Base-by-base conservation (phyloP, 1,140 invertebrate species). In the Drosophila sp. region DNA sequence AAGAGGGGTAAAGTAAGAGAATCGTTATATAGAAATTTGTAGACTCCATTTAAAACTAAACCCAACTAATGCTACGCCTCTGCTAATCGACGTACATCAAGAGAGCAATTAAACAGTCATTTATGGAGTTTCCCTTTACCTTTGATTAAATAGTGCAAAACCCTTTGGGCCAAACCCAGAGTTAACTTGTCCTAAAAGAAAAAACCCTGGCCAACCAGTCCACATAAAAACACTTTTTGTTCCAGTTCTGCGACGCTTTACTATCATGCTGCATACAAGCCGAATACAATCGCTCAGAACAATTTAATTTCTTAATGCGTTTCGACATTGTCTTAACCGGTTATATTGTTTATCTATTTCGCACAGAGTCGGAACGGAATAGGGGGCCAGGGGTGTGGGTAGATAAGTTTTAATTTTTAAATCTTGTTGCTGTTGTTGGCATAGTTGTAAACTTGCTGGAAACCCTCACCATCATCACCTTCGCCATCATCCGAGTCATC, bases 401-500 rank as follows among this genome's bases (percentile, higher is more conserved):
- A 38, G 66, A 63, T 11, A 27, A 25, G 44, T 50, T 50, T 50
- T 27, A 3, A 3, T 7, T 23, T 64, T 63, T 89, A 87, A 87
- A 89, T 89, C 56, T 87, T 87, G 76, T 77, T 83, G 66, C 68
- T 68, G 76, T 79, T 89, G 79, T 87, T 70, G 35, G 83, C 83
- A 72, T 87, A 87, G 65, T 89, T 83, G 67, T 91, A 91, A 77
- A 91, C 90, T 17, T 90, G 90, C 83, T 91, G 91, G 76, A 92
- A 92, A 69, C 74, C 85, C 71, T 92, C 91, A 62, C 94, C 95
- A 44, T 92, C 84, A 67, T 98, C 97, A 23, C 97, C 96, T 25
- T 96, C 96, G 2, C 78, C 79, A 38, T 97, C 96, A 33, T 98
- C 97, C n/a, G 98, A 97, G 17, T 96, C 97, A 85, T 99, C 98